phyloP scores from a whole-genome alignment of 2,797 vertebrate species.

The Tolypeutes matacus region DNA sequence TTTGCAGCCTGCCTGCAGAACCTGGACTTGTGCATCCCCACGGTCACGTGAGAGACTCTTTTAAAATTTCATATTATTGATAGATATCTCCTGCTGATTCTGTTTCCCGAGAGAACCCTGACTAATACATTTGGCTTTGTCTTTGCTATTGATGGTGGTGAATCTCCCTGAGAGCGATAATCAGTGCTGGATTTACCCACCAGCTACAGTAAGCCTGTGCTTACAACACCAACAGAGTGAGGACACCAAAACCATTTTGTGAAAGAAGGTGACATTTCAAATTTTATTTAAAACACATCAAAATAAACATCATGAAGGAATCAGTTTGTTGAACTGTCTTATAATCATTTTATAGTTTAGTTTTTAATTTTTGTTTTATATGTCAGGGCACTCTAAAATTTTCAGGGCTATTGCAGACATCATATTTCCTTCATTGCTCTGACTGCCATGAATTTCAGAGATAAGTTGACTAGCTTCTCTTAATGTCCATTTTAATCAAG shows the following conservation, averaged over 20 bases:
- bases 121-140: no score
- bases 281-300: neutral
- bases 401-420: neutral
- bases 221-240: neutral
- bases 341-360: neutral
- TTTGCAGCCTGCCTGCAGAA: no score
- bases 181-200: neutral
- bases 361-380: neutral
- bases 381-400: neutral
- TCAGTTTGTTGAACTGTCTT: neutral
- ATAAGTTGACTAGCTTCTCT: neutral
- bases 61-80: no score
- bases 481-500: neutral
- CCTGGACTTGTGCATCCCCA: no score
- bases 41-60: no score
- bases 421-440: neutral
- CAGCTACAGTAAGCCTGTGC: neutral
- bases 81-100: no score
- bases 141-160: neutral
- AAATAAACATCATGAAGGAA: neutral
- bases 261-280: neutral
- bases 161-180: neutral
- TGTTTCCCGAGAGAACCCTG: no score
- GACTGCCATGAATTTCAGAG: neutral
- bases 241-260: neutral